Evolutionary conservation across 1,140 invertebrate species (phyloP), one percentile per base, ranked within the genome.

Genomic region (Cydia amplana): DNA sequence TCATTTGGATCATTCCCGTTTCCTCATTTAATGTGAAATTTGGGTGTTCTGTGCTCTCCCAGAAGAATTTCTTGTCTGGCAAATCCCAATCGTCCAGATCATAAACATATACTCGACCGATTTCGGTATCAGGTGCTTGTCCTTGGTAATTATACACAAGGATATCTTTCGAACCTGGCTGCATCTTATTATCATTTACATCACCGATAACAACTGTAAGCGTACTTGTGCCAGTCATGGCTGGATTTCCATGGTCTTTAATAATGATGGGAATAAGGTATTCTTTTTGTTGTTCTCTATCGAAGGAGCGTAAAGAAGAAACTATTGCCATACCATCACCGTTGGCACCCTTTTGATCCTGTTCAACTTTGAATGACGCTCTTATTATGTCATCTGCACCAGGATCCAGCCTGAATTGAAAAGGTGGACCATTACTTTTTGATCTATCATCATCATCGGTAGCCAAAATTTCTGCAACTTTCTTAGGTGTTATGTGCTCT

Each of bases 1-100:
- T 95, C 97, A 99, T 99, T 63, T 96, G 97, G 76, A 99, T 97
- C 96, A 98, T 98, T 4, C 98, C 98, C 0, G 97, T 97, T 86
- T 98, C 97, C 86, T 97, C 96, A 87, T 99, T 96, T 6, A 99
- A 89, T 74, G 96, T 97, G 86, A 98, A 99, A 80, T 96, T 95
- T 4, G 96, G 95, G 91, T 97, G 95, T 86, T 97, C 97, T 70
- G 95, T 92, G 64, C 94, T 94, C 85, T 97, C 97, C 97, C 97
- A 98, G 82, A 97, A 98, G 93, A 99, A 99, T 84, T 97, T 98
- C 87, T 99, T 99, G 87, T 99, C 98, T 0, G 97, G 97, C 77
- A 99, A 90, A 94, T 99, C 98, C 98, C 98, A 99, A 87, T 99
- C 98, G 90, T 99, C 98, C 63, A 98, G 93, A 93, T 99, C 98